A percentile compares a stretch with the other conserved stretches of the same genome.
These are phyloP conservation scores for Cladopsammia gracilis DNA, from an alignment of 64 coral and sea anemone genomes.

Conservation along the genomic window DNA sequence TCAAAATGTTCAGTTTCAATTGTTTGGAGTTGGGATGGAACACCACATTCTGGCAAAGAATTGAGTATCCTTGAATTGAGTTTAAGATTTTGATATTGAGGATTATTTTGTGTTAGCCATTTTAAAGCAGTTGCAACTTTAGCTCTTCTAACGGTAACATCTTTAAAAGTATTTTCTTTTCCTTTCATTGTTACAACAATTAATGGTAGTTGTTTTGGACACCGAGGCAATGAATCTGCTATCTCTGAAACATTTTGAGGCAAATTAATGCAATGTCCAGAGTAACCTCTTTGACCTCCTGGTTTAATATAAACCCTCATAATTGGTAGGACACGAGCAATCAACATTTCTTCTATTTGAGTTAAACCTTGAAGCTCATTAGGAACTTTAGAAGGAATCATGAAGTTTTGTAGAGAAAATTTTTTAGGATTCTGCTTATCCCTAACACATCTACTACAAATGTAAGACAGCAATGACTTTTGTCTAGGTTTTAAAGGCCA, in stretches of 20 bases:
- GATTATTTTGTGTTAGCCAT: constrained; percentile 42
- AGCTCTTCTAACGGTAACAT: constrained; percentile 25
- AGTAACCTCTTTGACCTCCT: constrained; percentile 45
- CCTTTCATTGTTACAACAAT: constrained; percentile 60
- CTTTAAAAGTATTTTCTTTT: constrained; percentile 38
- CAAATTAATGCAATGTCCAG: too few relatives aligned
- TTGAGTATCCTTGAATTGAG: constrained; percentile 11
- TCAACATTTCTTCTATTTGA: too few relatives aligned
- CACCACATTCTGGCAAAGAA: constrained; percentile 17
- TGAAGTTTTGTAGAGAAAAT: background rate
- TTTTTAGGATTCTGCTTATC: constrained; percentile 8
- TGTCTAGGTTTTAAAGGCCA: constrained; percentile 25
- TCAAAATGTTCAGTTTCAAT: constrained; percentile 2
- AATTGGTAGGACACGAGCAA: constrained; percentile 47
- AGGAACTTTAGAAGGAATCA: constrained; percentile 11
- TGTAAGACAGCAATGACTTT: too few relatives aligned
- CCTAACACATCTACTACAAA: background rate
- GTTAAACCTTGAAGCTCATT: constrained; percentile 10
- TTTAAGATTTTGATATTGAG: constrained; percentile 25
- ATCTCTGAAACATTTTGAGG: constrained; percentile 48
- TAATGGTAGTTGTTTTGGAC: background rate
- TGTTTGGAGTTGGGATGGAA: background rate
- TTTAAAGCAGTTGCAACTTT: constrained; percentile 23
- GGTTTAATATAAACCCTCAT: constrained; percentile 62
- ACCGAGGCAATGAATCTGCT: constrained; percentile 4